phyloP scores from a whole-genome alignment of 2,888 invertebrate genomes.

The Philhelius pedissequus region DNA sequence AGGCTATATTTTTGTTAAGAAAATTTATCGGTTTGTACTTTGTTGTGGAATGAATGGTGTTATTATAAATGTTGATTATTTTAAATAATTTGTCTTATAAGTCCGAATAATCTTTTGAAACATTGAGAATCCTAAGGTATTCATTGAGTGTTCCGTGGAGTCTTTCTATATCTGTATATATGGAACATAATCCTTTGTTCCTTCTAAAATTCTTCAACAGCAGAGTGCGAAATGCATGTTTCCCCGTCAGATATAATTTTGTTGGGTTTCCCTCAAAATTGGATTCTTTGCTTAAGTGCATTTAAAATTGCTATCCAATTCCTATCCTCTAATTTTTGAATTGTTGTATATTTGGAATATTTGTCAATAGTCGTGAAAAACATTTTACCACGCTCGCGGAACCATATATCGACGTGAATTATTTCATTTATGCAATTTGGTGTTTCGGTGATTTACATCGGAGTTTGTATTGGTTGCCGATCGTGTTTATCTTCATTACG shows the following conservation, averaged over 20 bases:
- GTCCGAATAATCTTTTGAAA: neutral
- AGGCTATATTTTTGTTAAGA: conserved; percentile 20
- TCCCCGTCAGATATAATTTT: no score
- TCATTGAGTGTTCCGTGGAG: no score
- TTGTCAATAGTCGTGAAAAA: conserved; percentile 31
- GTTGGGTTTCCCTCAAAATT: conserved; percentile 7
- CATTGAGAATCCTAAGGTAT: neutral
- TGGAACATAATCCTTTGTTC: no score
- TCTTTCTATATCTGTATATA: no score
- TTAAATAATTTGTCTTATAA: neutral
- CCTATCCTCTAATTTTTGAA: conserved; percentile 25
- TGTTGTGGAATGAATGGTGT: neutral
- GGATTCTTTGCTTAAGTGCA: conserved; percentile 30
- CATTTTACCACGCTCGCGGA: neutral
- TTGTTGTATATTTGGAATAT: conserved; percentile 27
- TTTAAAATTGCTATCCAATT: conserved; percentile 34
- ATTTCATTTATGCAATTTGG: conserved; percentile 22
- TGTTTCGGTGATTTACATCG: conserved; percentile 11
- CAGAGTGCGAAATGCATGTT: no score
- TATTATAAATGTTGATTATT: conserved; percentile 1
- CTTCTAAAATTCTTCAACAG: no score
- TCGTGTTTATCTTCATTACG: neutral
- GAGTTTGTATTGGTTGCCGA: neutral
- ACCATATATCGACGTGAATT: conserved; percentile 28
- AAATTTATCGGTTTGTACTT: conserved; percentile 38